Percentiles rank a stretch among this genome's conserved stretches.
Evolutionary conservation across 1,140 invertebrate genomes (phyloP).

Genomic region (Drosophila repleta): DNA sequence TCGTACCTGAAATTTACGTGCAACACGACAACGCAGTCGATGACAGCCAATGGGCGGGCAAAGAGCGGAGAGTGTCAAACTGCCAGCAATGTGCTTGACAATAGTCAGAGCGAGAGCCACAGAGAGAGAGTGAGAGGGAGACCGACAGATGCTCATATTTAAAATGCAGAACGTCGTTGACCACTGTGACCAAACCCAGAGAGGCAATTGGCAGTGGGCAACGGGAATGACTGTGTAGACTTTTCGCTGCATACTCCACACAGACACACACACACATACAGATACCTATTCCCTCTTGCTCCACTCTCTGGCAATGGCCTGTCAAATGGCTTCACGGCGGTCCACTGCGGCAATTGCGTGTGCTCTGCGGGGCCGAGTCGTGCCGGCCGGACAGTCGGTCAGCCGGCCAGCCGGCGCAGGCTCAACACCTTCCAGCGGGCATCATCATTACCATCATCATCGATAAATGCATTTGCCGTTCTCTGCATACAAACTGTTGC

Average conservation of each 20-base stretch:
- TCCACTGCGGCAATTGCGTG: slow-evolving; percentile 53
- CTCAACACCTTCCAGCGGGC: slow-evolving; percentile 70
- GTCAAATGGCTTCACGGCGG: slow-evolving; percentile 65
- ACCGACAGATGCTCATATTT: slow-evolving; percentile 57
- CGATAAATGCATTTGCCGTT: slow-evolving; percentile 75
- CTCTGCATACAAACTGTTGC: slow-evolving; percentile 76
- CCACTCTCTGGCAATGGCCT: slow-evolving; percentile 9
- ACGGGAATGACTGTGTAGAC: slow-evolving; percentile 11
- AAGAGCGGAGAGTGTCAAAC: slow-evolving; percentile 52
- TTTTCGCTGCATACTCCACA: slow-evolving; percentile 21
- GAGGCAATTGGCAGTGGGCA: slow-evolving; percentile 36
- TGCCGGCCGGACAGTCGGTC: too few relatives aligned
- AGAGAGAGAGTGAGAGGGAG: slow-evolving; percentile 7
- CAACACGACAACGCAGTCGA: slow-evolving; percentile 62
- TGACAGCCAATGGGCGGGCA: slow-evolving; percentile 29
- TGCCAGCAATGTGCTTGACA: slow-evolving; percentile 58
- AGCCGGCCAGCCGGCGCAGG: slow-evolving; percentile 38
- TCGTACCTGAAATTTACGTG: slow-evolving; percentile 62
- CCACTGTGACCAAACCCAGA: slow-evolving; percentile 39
- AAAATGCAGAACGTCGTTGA: slow-evolving; percentile 61
- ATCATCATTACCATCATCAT: slow-evolving; percentile 72
- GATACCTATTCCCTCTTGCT: background rate
- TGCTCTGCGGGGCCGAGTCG: slow-evolving; percentile 29
- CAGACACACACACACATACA: too few relatives aligned
- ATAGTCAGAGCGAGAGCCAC: background rate